A percentile compares a stretch with the other conserved stretches of the same genome.
Conservation (phyloP, 1,140 invertebrate species). For the Procambarus virginalis region DNA sequence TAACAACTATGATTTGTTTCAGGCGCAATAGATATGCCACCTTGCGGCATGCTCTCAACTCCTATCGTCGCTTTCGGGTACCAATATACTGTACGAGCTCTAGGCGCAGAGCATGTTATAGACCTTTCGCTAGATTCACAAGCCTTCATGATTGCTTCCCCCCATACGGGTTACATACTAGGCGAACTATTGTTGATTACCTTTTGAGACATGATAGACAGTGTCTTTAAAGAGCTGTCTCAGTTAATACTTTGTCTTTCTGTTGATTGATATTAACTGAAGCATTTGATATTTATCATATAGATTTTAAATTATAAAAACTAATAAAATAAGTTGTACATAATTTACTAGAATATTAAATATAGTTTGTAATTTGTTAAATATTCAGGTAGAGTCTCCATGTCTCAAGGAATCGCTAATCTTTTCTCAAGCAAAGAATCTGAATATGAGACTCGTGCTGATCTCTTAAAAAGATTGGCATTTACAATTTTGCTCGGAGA, state of each 20-base stretch:
- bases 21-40: constrained; percentile 84
- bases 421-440: constrained; percentile 87
- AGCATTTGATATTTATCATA: background rate
- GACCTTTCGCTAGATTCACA: constrained; percentile 88
- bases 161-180: constrained; percentile 85
- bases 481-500: constrained; percentile 94
- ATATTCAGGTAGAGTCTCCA: constrained; percentile 82
- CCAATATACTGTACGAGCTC: constrained; percentile 93
- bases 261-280: background rate
- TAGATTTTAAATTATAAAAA: background rate
- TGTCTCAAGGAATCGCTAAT: constrained; percentile 84
- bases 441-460: constrained; percentile 88
- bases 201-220: constrained; percentile 96
- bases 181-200: constrained; percentile 92
- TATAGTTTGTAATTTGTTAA: background rate
- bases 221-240: constrained; percentile 92
- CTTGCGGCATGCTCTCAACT: constrained; percentile 91
- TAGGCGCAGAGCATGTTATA: constrained; percentile 93
- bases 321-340: background rate
- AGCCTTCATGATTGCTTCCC: constrained; percentile 94
- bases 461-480: constrained; percentile 89
- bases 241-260: constrained; percentile 73
- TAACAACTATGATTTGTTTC: constrained; percentile 70
- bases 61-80: constrained; percentile 89
- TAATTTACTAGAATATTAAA: background rate